These are phyloP conservation scores for Vimba vimba DNA, from an alignment of 2,113 vertebrate genomes.

Conservation along the genomic window DNA sequence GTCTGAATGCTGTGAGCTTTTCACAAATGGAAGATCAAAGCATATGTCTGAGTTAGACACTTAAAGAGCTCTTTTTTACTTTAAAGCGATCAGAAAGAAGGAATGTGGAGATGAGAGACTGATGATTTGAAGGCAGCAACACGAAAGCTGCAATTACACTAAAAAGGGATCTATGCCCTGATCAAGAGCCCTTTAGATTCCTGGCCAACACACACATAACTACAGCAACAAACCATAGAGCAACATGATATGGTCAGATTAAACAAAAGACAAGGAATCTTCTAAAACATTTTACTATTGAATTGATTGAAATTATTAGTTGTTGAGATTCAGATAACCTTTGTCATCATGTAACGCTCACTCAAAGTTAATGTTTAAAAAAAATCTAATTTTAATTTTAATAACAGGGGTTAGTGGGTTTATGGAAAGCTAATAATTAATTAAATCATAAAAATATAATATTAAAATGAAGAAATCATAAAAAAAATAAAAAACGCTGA, in stretches of 20 bases:
- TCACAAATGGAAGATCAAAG: conserved; percentile 27
- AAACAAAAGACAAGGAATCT: neutral
- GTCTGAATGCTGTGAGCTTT: conserved; percentile 15
- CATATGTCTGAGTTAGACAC: neutral
- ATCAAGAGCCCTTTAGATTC: conserved; percentile 10
- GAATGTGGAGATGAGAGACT: conserved; percentile 21
- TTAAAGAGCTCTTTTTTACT: conserved; percentile 9
- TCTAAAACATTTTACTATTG: neutral
- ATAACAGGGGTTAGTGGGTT: neutral
- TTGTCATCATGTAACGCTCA: neutral
- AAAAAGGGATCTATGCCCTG: neutral
- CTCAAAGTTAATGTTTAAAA: neutral
- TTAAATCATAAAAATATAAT: neutral
- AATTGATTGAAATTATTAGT: neutral
- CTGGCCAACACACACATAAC: neutral
- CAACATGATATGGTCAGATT: neutral
- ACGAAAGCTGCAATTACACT: conserved; percentile 22
- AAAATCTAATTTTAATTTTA: too few species aligned
- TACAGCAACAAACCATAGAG: neutral
- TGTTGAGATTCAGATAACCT: neutral
- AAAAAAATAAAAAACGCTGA: too few species aligned
- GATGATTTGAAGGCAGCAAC: conserved; percentile 30
- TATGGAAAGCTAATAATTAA: neutral
- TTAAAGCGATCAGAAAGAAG: conserved; percentile 24
- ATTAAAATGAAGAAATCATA: neutral